Evolutionary conservation across 2,888 invertebrate genomes (phyloP), one percentile per base, ranked within the genome.

Genomic region (Nomada flava): DNA sequence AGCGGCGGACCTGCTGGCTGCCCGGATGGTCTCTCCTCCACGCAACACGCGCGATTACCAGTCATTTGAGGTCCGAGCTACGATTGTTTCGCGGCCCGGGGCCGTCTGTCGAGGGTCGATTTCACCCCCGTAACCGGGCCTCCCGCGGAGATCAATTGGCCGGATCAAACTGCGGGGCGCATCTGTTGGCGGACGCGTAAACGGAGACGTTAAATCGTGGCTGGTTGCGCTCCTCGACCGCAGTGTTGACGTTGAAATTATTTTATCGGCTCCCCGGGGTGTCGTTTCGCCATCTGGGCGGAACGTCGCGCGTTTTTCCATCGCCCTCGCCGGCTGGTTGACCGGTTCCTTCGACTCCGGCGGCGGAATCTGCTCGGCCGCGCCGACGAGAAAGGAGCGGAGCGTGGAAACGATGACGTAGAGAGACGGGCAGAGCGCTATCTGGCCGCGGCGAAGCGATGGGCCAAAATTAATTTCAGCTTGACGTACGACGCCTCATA

Each of bases 401-500:
- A 65, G 73, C 62, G 50, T 63, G 64, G 68, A 72, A 78, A 69
- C 76, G 74, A 84, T 85, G 84, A 86, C 86, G 78, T 78, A 82
- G 80, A 79, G 84, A 80, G 77, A 67, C 64, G 67, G 67, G 42
- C 71, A 68, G 69, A 23, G 60, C 69, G 67, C 77, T 87, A 86
- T 86, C 87, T 83, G 76, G 15, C 53, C 73, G 11, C 36, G 70
- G 76, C 73, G 69, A 83, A 76, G 85, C 84, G 84, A 88, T 84
- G 86, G 85, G 82, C 84, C 7, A 88, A 92, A 92, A 93, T 93
- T 93, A 93, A 93, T 93, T 93, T 90, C 89, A 82, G 86, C 88
- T 87, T 92, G 92, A 91, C 91, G 90, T 91, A 91, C 91, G 91
- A 87, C 90, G 90, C 90, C 90, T 92, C 91, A 91, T 92, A 93